Evolutionary conservation across 2,888 invertebrate genomes (phyloP), one percentile per base, ranked within the genome.

Genomic region (Zhengitettix transpicula): DNA sequence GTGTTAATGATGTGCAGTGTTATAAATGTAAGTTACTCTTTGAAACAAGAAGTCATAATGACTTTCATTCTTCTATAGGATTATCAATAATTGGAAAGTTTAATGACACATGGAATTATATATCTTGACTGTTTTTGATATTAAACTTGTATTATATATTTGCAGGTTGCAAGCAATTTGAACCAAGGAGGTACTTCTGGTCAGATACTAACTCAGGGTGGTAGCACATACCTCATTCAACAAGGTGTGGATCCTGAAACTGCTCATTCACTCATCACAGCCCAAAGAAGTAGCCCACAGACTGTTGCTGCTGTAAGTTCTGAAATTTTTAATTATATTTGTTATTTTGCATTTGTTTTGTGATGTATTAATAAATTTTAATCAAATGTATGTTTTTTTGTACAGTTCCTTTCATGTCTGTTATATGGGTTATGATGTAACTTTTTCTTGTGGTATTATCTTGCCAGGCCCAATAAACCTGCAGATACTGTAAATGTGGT

Each of bases 161-260:
- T 62, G 53, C 62, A 69, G 69, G 69, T 69, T 52, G 66, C 69
- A 15, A 67, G 67, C 60, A 66, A 63, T 47, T 61, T 69, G 52
- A 64, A 66, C 10, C 67, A 67, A 61, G 61, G 58, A 42, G 41
- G 53, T 10, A 12, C 58, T 42, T 16, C 61, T 40, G 54, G 58
- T 40, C 74, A 74, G 61, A 66, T 74, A 57, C 65, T 74, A 57
- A 73, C 74, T 12, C 74, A 75, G 65, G 73, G 74, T 52, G 72
- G 69, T 62, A 74, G 76, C 53, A 74, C 75, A 61, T 88, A 86
- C 71, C 78, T 89, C 66, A 84, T 89, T 62, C 85, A 78, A 61
- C 75, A 81, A 68, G 75, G 84, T 41, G 83, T 84, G 15, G 85
- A 85, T 66, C 81, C 81, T 63, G 78, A 82, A 62, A 74, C 82